Evolutionary conservation across 2,797 vertebrate genomes (phyloP).

Genomic region (Gallinago stenura): DNA sequence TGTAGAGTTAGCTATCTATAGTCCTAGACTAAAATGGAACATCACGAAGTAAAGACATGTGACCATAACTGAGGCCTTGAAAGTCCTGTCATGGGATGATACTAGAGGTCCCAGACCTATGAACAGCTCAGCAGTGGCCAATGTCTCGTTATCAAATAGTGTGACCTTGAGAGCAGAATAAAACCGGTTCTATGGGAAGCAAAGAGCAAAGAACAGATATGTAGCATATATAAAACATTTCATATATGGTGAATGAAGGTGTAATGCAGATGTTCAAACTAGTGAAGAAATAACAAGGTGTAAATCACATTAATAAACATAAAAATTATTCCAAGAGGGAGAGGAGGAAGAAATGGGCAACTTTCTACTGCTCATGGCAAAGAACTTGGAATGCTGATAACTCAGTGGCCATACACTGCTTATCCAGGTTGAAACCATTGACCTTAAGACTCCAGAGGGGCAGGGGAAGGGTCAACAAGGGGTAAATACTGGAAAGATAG

Average conservation of each 20-base stretch:
- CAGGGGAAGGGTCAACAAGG: background rate
- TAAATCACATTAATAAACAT: background rate
- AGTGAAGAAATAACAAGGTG: background rate
- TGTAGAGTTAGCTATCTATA: background rate
- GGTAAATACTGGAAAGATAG: background rate
- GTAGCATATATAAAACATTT: background rate
- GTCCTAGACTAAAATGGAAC: background rate
- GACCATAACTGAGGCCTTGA: background rate
- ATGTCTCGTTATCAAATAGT: background rate
- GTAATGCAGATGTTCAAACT: background rate
- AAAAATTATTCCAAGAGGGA: background rate
- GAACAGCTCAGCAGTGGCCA: background rate
- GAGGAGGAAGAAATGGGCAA: background rate
- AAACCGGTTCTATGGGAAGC: background rate
- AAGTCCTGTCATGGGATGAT: background rate
- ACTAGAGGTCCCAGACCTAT: background rate
- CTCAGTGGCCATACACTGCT: accelerated
- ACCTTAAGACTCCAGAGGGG: background rate
- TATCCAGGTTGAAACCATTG: background rate
- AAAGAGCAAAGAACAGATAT: background rate
- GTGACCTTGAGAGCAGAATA: background rate
- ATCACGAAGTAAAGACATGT: background rate
- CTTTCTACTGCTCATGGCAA: background rate
- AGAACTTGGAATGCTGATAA: background rate
- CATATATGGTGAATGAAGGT: background rate